Conservation (phyloP, 2,888 invertebrate genomes). For the Sarcophaga variegata region DNA sequence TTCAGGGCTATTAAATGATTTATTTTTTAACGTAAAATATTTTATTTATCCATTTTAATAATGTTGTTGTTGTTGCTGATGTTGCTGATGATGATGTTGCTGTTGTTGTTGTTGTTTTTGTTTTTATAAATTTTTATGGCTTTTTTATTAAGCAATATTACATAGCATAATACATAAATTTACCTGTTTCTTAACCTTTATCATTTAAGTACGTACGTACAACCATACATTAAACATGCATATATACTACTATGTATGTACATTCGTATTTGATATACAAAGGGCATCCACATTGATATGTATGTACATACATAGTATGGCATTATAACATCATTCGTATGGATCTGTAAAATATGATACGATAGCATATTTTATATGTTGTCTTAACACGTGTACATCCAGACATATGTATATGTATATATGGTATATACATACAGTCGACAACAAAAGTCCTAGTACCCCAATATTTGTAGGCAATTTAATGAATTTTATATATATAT, state of each 20-base stretch:
- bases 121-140: conserved; percentile 51
- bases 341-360: conserved; percentile 13
- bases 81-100: neutral
- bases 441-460: no score
- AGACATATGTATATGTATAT: neutral
- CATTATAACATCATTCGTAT: neutral
- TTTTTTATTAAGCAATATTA: conserved; percentile 54
- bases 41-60: conserved; percentile 25
- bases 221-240: neutral
- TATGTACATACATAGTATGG: conserved; percentile 4
- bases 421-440: no score
- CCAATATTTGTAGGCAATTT: no score
- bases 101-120: neutral
- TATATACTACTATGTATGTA: no score
- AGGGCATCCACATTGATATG: neutral
- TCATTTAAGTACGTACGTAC: conserved; percentile 15
- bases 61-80: neutral
- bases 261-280: neutral
- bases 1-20: conserved; percentile 60
- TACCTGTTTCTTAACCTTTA: conserved; percentile 60
- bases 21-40: conserved; percentile 51
- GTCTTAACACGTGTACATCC: neutral
- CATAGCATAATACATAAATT: conserved; percentile 50
- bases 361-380: conserved; percentile 1
- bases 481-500: no score